phyloP scores from a whole-genome alignment of 2,888 invertebrate genomes.

The Spodoptera picta region DNA sequence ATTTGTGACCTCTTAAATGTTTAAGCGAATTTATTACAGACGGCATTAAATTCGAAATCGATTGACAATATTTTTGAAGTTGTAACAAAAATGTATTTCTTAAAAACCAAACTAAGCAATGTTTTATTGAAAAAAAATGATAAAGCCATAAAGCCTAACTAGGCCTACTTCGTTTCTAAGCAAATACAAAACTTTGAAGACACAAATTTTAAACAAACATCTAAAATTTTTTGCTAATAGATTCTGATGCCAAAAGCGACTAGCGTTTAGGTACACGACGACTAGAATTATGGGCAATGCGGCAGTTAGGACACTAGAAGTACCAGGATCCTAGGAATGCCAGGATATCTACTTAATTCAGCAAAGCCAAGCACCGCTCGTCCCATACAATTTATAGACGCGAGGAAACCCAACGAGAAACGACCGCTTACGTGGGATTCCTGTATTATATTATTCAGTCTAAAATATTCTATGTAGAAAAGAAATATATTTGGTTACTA shows the following conservation, averaged over 20 bases:
- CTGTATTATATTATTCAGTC: slow-evolving; percentile 10
- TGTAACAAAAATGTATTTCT: no score
- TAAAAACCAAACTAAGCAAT: background rate
- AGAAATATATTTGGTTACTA: slow-evolving; percentile 2
- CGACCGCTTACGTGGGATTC: slow-evolving; percentile 26
- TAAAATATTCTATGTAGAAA: slow-evolving; percentile 19
- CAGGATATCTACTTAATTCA: slow-evolving; percentile 22
- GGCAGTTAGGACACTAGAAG: slow-evolving; percentile 17
- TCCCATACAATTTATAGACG: slow-evolving; percentile 42
- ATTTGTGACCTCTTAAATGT: background rate
- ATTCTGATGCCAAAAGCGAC: background rate
- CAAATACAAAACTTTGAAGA: no score
- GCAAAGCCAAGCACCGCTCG: slow-evolving; percentile 9
- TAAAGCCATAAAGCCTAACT: no score
- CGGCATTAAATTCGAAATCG: no score
- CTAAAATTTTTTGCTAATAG: background rate
- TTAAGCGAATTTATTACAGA: no score
- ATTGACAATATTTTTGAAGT: no score
- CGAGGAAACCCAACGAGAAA: slow-evolving; percentile 20
- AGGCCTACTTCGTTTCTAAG: no score
- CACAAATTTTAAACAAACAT: background rate
- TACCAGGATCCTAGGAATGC: no score
- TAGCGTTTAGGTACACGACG: background rate
- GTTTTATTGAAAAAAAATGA: no score
- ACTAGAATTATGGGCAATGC: slow-evolving; percentile 9